These are phyloP conservation scores for Andrena chrysosceles DNA, from an alignment of 2,888 invertebrate genomes.

Conservation along the genomic window DNA sequence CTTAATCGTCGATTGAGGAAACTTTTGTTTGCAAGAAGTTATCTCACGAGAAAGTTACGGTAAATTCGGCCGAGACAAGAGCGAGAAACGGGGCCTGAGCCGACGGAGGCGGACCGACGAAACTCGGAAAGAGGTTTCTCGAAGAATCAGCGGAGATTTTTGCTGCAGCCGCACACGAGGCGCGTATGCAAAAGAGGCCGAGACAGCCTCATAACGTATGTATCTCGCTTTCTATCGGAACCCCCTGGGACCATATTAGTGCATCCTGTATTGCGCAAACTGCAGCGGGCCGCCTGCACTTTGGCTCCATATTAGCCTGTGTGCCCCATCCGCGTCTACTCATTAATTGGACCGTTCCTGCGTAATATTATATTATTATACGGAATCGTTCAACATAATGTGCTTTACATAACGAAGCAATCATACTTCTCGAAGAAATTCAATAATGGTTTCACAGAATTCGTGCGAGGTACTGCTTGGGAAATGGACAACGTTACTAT, in stretches of 20 bases:
- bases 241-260: constrained; percentile 79
- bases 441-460: background rate
- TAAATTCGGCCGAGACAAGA: constrained; percentile 34
- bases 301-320: constrained; percentile 69
- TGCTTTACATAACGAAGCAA: constrained; percentile 2
- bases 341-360: constrained; percentile 52
- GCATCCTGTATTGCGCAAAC: constrained; percentile 76
- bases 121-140: constrained; percentile 51
- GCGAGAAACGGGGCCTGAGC: constrained; percentile 33
- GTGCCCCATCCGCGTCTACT: constrained; percentile 33
- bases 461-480: background rate
- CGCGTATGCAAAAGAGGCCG: constrained; percentile 68
- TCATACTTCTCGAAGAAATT: background rate
- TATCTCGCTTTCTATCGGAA: constrained; percentile 77
- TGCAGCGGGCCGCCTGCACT: constrained; percentile 58
- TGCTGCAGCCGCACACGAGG: constrained; percentile 47
- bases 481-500: background rate
- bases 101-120: constrained; percentile 19
- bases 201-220: constrained; percentile 73
- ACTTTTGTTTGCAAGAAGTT: constrained; percentile 25
- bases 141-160: constrained; percentile 55
- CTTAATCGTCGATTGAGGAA: constrained; percentile 22
- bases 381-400: background rate
- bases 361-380: constrained; percentile 49
- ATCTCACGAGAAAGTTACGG: constrained; percentile 43